phyloP scores from a whole-genome alignment of 2,113 vertebrate genomes.

The Geococcyx californianus region DNA sequence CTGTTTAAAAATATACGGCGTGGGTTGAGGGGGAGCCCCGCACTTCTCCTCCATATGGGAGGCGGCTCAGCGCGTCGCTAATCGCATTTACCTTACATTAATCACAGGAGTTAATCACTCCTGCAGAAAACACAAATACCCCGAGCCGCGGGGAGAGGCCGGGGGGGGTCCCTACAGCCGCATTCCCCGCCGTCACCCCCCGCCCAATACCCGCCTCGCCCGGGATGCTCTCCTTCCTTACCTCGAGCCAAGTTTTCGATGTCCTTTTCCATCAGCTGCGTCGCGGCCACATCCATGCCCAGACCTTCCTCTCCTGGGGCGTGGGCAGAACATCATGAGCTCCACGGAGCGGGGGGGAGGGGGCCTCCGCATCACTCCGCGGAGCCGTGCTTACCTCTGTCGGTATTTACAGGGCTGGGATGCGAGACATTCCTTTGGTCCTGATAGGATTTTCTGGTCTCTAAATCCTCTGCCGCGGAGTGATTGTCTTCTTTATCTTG shows the following conservation, averaged over 20 bases:
- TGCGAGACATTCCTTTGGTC: constrained; percentile 83
- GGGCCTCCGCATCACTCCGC: not conserved
- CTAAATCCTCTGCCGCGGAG: constrained; percentile 87
- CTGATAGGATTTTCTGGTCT: constrained; percentile 85
- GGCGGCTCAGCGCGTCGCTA: constrained; percentile 31
- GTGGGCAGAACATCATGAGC: not conserved
- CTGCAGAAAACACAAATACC: constrained; percentile 11
- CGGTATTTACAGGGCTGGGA: constrained; percentile 82
- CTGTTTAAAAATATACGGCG: constrained; percentile 71
- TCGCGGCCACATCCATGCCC: constrained; percentile 81
- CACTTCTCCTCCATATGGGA: constrained; percentile 44
- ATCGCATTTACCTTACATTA: constrained; percentile 39
- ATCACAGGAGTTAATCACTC: constrained; percentile 60
- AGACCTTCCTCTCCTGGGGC: constrained; percentile 84
- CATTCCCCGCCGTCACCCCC: no score
- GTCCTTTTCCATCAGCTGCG: constrained; percentile 85
- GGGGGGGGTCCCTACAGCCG: not conserved
- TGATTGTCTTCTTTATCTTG: constrained; percentile 82
- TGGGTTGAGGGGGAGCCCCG: not conserved
- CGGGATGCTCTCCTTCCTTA: constrained; percentile 40
- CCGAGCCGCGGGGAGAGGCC: not conserved
- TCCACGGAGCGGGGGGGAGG: not conserved
- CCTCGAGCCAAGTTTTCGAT: constrained; percentile 96
- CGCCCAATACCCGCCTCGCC: not conserved
- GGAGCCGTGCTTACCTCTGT: constrained; percentile 78